Base-by-base conservation (phyloP, 1,140 invertebrate genomes). In the Apocrypta bakeri region DNA sequence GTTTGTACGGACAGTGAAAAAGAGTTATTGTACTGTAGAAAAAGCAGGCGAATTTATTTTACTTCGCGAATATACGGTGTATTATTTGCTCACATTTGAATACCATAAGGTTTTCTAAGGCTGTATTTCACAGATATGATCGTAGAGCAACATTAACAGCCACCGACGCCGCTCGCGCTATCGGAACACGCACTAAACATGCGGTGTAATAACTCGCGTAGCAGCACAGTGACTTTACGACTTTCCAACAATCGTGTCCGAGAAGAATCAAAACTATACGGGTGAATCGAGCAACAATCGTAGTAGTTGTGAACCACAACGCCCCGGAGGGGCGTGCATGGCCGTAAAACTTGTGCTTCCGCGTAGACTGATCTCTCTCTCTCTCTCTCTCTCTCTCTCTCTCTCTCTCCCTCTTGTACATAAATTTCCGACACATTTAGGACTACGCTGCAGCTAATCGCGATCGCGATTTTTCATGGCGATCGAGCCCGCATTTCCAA, bases 391-490 rank as follows among this genome's bases (percentile, higher is more conserved):
- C 11, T 8, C 56, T 29, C 27, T 31, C 40, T 33, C 56, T n/a
- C 27, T 21, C 40, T 33, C 31, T n/a, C 56, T 37, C 24, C 2
- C 27, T 37, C n/a, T 9, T 61, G 74, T 76, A 40, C 74, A 77
- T 76, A 77, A 77, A 81, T 81, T 75, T 48, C 25, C 72, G 42
- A 27, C 56, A 17, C 79, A 56, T 40, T 40, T n/a, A 25, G 24
- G 27, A 29, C 29, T 29, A n/a, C 33, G 24, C 14, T 8, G 78
- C 6, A 25, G 48, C 64, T 63, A 74, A 74, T 66, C 40, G 31
- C 17, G 33, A 74, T 81, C 79, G 33, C 63, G 64, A 81, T 81
- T 81, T 69, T 81, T 33, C 61, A 74, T 31, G 71, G 31, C 66
- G 24, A 72, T 71, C 42, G 42, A 42, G 68, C 69, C 68, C 27